These are phyloP conservation scores for Trichacis sp. DNA, from an alignment of 2,888 invertebrate species.

Conservation along the genomic window DNA sequence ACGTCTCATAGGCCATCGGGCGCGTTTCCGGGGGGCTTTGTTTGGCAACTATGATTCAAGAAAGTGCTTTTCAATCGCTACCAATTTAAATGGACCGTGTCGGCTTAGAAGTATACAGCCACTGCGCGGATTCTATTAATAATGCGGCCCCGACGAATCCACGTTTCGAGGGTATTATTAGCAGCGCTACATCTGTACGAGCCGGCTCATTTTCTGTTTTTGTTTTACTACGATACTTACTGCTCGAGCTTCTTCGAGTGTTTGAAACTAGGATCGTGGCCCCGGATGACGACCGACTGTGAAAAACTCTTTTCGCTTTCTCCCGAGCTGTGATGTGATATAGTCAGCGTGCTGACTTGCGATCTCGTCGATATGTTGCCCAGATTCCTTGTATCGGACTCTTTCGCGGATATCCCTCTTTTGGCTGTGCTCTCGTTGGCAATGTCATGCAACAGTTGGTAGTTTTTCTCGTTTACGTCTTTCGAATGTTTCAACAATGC, in stretches of 20 bases:
- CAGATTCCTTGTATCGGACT: slow-evolving; percentile 47
- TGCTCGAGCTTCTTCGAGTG: slow-evolving; percentile 64
- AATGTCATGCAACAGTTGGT: slow-evolving; percentile 55
- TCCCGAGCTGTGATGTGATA: slow-evolving; percentile 63
- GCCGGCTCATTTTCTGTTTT: slow-evolving; percentile 13
- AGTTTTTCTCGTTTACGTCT: slow-evolving; percentile 56
- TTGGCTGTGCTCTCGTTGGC: slow-evolving; percentile 54
- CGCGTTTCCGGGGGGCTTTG: neutral
- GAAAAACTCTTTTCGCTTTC: slow-evolving; percentile 64
- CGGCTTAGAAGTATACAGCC: slow-evolving; percentile 46
- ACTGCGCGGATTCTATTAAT: slow-evolving; percentile 61
- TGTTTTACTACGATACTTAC: slow-evolving; percentile 51
- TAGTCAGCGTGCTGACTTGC: slow-evolving; percentile 61
- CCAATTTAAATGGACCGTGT: slow-evolving; percentile 27
- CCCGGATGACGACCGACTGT: slow-evolving; percentile 62
- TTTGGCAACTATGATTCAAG: neutral
- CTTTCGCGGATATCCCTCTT: slow-evolving; percentile 46
- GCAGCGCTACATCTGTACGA: slow-evolving; percentile 34
- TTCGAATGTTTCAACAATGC: slow-evolving; percentile 60
- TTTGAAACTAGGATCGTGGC: slow-evolving; percentile 53
- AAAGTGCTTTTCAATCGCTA: slow-evolving; percentile 13
- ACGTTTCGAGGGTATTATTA: slow-evolving; percentile 60
- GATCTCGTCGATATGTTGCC: slow-evolving; percentile 61
- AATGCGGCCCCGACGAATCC: slow-evolving; percentile 53
- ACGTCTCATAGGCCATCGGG: neutral